These are phyloP conservation scores for Linyphia triangularis DNA, from an alignment of 2,888 invertebrate species.

Conservation along the genomic window DNA sequence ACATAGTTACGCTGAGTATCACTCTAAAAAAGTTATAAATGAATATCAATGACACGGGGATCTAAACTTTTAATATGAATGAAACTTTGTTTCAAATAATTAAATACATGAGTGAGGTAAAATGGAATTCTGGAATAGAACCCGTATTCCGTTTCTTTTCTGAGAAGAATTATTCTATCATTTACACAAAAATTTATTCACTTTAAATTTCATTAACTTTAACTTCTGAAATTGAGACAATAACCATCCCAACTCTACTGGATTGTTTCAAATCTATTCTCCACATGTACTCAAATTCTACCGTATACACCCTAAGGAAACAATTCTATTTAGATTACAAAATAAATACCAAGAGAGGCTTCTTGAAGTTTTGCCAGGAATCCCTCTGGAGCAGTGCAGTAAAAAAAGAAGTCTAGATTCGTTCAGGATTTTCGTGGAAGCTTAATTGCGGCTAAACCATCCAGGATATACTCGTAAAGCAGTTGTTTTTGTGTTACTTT, in stretches of 20 bases:
- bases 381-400: background rate
- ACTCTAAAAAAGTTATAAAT: too few relatives aligned
- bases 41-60: too few relatives aligned
- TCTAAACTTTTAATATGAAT: too few relatives aligned
- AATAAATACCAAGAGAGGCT: background rate
- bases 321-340: background rate
- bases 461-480: slow-evolving; percentile 18
- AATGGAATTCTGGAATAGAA: too few relatives aligned
- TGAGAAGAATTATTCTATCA: too few relatives aligned
- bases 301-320: background rate
- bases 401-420: slow-evolving; percentile 4
- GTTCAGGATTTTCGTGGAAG: slow-evolving; percentile 8
- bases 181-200: background rate
- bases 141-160: too few relatives aligned
- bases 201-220: background rate
- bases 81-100: too few relatives aligned
- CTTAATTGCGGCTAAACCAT: slow-evolving; percentile 45
- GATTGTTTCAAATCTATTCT: too few relatives aligned
- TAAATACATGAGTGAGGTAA: too few relatives aligned
- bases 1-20: too few relatives aligned
- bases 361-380: slow-evolving; percentile 28
- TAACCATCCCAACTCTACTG: background rate
- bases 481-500: slow-evolving; percentile 31
- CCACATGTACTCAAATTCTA: background rate
- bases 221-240: background rate